Evolutionary conservation across 2,888 invertebrate species (phyloP), one percentile per base, ranked within the genome.

Genomic region (Xestia xanthographa): DNA sequence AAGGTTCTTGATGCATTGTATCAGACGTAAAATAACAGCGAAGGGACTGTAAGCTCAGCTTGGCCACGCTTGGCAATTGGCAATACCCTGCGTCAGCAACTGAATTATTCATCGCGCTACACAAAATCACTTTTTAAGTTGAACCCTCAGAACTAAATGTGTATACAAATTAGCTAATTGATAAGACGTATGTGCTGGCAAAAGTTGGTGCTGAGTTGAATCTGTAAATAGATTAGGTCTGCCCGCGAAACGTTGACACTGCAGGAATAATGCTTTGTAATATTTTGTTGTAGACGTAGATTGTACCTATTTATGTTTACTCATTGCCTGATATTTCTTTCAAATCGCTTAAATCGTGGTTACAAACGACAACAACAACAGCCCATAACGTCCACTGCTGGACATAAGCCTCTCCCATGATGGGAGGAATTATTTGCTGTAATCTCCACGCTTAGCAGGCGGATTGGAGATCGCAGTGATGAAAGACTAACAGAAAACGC

Each of bases 81-180:
- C 80, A 79, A 87, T 79, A 75, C 79, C 38, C 82, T 80, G 84
- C 83, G 82, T 79, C 77, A 84, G 75, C 80, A 72, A 78, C 72
- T 92, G 90, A 92, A 91, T 92, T 88, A 92, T 92, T 92, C 87
- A 92, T 80, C 70, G 75, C 82, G 73, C 72, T 74, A 69, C 77
- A 75, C 79, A 76, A 86, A 90, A 89, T 88, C 84, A 89, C 85
- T 89, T 90, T 89, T 88, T 80, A 87, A 86, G 75, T 83, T 80
- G 65, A 78, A 75, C 78, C 63, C 66, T 75, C 75, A 82, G 84
- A 84, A 81, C 82, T 56, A 75, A 79, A 81, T 80, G 75, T 80
- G 83, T 82, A 58, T 82, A 84, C 67, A 77, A 80, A 77, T 83
- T 60, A 80, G 58, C 56, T 87, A 78, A 86, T 87, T 80, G 77